A percentile compares a stretch with the other conserved stretches of the same genome.
Evolutionary conservation across 2,113 vertebrate genomes (phyloP).

Genomic region (Charadrius vociferus): DNA sequence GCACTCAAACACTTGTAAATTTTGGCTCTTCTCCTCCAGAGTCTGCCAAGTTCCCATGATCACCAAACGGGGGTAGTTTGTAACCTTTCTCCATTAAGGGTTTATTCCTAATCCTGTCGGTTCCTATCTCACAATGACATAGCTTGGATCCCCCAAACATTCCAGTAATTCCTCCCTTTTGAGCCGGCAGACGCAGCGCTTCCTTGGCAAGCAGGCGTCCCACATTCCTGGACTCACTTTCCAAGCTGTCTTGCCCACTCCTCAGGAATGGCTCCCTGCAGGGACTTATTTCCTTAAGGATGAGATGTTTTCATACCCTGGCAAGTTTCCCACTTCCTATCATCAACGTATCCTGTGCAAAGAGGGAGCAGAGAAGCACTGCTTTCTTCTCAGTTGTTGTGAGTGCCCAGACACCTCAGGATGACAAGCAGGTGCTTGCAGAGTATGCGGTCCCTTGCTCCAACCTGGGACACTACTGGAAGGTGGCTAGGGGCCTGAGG

Average conservation of each 20-base stretch:
- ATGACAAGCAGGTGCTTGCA: slow-evolving; percentile 12
- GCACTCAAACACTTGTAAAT: neutral
- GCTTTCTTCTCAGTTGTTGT: neutral
- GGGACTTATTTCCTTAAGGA: slow-evolving; percentile 64
- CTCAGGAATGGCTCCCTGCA: slow-evolving; percentile 54
- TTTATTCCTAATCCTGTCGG: slow-evolving; percentile 36
- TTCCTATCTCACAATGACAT: slow-evolving; percentile 53
- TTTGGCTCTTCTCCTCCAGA: neutral
- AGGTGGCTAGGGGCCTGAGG: neutral
- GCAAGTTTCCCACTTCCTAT: slow-evolving; percentile 50
- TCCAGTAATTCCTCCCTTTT: slow-evolving; percentile 59
- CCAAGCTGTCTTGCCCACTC: slow-evolving; percentile 64
- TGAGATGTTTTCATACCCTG: slow-evolving; percentile 57
- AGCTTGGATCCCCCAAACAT: slow-evolving; percentile 52
- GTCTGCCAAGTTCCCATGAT: slow-evolving; percentile 17
- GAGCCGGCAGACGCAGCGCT: neutral
- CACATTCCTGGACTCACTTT: slow-evolving; percentile 40
- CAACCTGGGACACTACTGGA: neutral
- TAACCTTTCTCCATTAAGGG: neutral
- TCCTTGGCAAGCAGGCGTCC: slow-evolving; percentile 53
- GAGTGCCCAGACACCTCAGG: neutral
- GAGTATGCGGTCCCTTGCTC: neutral
- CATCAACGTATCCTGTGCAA: neutral
- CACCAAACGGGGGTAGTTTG: neutral
- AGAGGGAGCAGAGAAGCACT: neutral